Conservation (phyloP, 2,888 invertebrate genomes). For the Athripsodes cinereus region DNA sequence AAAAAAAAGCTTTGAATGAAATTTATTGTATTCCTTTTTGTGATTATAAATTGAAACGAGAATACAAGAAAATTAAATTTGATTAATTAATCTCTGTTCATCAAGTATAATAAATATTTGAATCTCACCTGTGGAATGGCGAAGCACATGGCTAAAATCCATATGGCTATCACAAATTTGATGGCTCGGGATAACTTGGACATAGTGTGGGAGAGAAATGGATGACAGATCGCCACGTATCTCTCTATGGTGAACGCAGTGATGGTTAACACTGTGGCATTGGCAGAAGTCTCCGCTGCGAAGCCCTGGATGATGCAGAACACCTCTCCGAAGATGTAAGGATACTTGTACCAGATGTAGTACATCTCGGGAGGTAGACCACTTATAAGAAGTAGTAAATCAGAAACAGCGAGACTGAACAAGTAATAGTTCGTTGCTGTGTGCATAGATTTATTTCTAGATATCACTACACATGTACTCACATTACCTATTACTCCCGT, state of each 20-base stretch:
- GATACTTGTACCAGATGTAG: conserved; percentile 69
- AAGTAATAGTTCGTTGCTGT: conserved; percentile 77
- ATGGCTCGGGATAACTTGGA: conserved; percentile 80
- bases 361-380: conserved; percentile 82
- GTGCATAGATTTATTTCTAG: conserved; percentile 76
- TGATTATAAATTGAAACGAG: no score
- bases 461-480: conserved; percentile 79
- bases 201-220: conserved; percentile 70
- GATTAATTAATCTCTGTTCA: no score
- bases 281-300: conserved; percentile 73
- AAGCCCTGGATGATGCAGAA: conserved; percentile 75
- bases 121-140: conserved; percentile 61
- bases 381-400: conserved; percentile 67
- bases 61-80: no score
- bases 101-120: no score
- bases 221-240: conserved; percentile 58
- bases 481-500: conserved; percentile 77
- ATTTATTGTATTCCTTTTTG: no score
- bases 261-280: conserved; percentile 72
- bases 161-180: conserved; percentile 73
- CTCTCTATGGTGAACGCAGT: conserved; percentile 80
- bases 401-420: conserved; percentile 80
- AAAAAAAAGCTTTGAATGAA: no score
- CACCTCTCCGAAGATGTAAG: conserved; percentile 69
- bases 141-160: conserved; percentile 68